Conservation (phyloP, 2,797 vertebrate species). For the Malurus splendens region DNA sequence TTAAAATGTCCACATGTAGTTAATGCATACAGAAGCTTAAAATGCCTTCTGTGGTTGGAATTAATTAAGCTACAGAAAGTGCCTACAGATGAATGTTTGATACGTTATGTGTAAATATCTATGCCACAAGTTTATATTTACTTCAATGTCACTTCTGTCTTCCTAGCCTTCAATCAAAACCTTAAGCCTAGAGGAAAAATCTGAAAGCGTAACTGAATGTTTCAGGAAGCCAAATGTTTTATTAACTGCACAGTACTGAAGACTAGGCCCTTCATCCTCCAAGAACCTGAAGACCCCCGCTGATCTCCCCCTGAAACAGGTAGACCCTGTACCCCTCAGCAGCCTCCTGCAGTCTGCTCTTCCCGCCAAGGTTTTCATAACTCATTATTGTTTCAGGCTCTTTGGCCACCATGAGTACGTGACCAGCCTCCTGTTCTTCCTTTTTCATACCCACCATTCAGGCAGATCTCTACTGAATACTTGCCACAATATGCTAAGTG, state of each 20-base stretch:
- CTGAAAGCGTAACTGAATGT: not conserved
- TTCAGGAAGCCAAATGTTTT: not conserved
- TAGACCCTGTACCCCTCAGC: not conserved
- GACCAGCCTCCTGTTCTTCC: not conserved
- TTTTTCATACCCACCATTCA: not conserved
- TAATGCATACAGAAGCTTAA: no score
- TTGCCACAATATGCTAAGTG: not conserved
- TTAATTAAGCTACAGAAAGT: not conserved
- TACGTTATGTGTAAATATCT: not conserved
- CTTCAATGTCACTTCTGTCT: not conserved
- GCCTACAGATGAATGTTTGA: not conserved
- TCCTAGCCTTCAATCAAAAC: not conserved
- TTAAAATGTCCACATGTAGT: not conserved
- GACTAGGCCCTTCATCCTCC: not conserved
- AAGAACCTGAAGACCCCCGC: not conserved
- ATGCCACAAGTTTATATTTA: not conserved
- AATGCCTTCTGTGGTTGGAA: not conserved
- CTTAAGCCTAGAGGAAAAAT: not conserved
- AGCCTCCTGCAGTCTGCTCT: not conserved
- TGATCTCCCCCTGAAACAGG: rapidly evolving
- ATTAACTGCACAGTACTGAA: not conserved
- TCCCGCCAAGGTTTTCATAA: rapidly evolving
- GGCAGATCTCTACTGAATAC: not conserved
- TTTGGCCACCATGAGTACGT: rapidly evolving
- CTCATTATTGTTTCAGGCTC: not conserved